Percentiles rank a stretch among this genome's conserved stretches.
Conservation (phyloP, 2,888 invertebrate species). For the Idaea straminata region DNA sequence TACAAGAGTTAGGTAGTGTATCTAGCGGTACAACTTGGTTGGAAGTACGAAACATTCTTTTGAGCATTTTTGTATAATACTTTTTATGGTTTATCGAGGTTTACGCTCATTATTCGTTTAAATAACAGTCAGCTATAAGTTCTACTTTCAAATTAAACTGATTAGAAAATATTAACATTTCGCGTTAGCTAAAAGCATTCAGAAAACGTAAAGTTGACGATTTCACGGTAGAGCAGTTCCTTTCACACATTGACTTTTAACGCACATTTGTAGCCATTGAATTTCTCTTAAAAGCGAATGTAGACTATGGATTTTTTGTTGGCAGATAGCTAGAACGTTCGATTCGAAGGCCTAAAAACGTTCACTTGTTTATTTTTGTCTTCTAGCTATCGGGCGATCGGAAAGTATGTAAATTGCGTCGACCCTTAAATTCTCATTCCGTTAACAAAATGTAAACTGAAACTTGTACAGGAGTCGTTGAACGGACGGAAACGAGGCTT, state of each 20-base stretch:
- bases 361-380: neutral
- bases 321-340: neutral
- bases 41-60: neutral
- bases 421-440: conserved; percentile 66
- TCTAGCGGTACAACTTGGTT: conserved; percentile 5
- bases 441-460: conserved; percentile 74
- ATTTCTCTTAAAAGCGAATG: conserved; percentile 38
- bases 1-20: conserved; percentile 28
- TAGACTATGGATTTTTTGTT: neutral
- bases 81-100: too few relatives aligned
- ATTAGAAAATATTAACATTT: conserved; percentile 13
- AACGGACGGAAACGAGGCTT: conserved; percentile 3
- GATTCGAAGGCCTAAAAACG: neutral
- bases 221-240: conserved; percentile 54
- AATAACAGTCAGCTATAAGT: neutral
- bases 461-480: conserved; percentile 41
- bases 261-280: conserved; percentile 67
- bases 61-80: neutral
- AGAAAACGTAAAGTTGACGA: conserved; percentile 29
- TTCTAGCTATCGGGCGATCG: neutral
- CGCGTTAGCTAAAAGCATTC: conserved; percentile 9
- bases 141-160: neutral
- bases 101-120: neutral
- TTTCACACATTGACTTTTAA: conserved; percentile 49
- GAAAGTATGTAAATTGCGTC: neutral